Base-by-base conservation (phyloP, 1,140 invertebrate species). In the Aethina tumida region DNA sequence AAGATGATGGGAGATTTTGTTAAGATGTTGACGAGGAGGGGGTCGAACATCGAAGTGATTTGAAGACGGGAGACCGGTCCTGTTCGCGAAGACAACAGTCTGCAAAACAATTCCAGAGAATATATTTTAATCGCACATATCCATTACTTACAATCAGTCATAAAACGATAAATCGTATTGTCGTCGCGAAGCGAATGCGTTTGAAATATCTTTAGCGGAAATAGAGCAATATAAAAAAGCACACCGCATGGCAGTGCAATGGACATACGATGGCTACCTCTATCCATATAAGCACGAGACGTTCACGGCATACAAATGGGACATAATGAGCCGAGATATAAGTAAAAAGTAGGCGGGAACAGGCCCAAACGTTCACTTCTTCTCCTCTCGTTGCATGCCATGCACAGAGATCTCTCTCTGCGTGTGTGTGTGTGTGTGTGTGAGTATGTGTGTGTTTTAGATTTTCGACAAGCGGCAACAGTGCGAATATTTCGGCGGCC, bases 281-380 rank as follows among this genome's bases (percentile, higher is more conserved):
- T 55, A 52, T 47, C 52, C 50, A 50, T 55, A 55, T 55, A 55
- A 55, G 52, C 52, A 53, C 50, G 45, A 47, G 40, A 55, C 52
- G 52, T 50, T 38, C 39, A 44, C 39, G 41, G 52, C 50, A 55
- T 55, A 55, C 52, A 55, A 55, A 55, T 55, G 38, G 50, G 39
- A 34, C 31, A 39, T 55, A 55, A 55, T 55, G 52, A 55, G 49
- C 32, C 25, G 35, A 50, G 50, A 55, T 53, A 47, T 48, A 55
- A 55, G 50, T 52, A 52, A 55, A 55, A 55, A 54, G 52, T 52
- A 46, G 52, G 52, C 52, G 52, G 50, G 35, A 43, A 52, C 45
- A 41, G 32, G 39, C 29, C 40, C 35, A 32, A 44, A 41, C 30
- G 30, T 34, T 33, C 38, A 37, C 34, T 25, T 38, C 41, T 34